Conservation (phyloP, 2,113 vertebrate genomes). For the Stegostoma tigrinum region DNA sequence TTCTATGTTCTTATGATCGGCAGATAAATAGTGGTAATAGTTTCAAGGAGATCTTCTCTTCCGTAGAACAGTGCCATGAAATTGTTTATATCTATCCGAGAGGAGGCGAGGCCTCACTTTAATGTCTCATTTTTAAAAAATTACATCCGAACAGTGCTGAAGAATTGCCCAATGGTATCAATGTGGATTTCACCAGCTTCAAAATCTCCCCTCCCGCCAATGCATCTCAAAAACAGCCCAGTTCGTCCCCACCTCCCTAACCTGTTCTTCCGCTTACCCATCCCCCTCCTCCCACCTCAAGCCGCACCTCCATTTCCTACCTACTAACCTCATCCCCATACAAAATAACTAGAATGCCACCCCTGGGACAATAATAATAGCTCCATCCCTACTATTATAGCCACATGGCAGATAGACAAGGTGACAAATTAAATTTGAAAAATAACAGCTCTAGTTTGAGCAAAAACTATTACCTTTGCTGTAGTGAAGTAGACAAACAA, state of each 20-base stretch:
- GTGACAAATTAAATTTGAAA: neutral
- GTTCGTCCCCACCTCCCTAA: too few species aligned
- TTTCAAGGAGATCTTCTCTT: neutral
- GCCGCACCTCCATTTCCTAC: too few species aligned
- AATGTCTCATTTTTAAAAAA: neutral
- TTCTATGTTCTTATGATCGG: too few species aligned
- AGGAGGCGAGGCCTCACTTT: neutral
- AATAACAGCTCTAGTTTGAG: neutral
- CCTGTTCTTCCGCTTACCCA: too few species aligned
- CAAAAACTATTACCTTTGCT: neutral
- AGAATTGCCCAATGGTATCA: too few species aligned
- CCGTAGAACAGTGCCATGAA: neutral
- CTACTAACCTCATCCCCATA: too few species aligned
- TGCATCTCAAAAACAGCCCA: too few species aligned
- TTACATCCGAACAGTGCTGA: neutral
- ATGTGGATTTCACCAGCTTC: too few species aligned
- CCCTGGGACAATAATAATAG: neutral
- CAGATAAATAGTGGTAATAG: neutral
- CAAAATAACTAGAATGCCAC: neutral
- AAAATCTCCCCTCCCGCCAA: too few species aligned
- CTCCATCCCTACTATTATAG: neutral
- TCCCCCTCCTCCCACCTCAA: too few species aligned
- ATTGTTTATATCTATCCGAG: neutral
- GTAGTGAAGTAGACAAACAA: neutral
- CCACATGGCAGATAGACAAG: neutral